These are phyloP conservation scores for Ceramica pisi DNA, from an alignment of 2,888 invertebrate species.

Conservation along the genomic window DNA sequence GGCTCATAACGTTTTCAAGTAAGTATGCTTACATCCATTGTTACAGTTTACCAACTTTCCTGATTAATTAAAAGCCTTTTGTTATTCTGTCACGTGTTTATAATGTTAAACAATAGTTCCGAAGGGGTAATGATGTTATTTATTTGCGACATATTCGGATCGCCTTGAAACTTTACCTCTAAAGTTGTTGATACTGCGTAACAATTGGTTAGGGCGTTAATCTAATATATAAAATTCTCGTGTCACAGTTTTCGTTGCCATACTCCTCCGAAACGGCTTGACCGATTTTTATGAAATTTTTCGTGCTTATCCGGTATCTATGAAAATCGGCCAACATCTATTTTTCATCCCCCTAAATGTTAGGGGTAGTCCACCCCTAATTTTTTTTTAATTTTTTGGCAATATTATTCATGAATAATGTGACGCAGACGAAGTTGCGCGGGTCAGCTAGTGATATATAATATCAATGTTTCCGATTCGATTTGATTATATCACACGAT, in stretches of 20 bases:
- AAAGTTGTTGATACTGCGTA: constrained; percentile 46
- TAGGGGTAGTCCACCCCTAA: no score
- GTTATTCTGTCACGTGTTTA: constrained; percentile 23
- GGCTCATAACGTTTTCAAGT: constrained; percentile 8
- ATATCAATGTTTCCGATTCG: constrained; percentile 41
- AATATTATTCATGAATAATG: no score
- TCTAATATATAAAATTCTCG: no score
- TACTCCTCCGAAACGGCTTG: no score
- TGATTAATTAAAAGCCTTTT: constrained; percentile 37
- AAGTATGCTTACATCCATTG: constrained; percentile 9
- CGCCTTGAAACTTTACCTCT: constrained; percentile 58
- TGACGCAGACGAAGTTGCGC: no score
- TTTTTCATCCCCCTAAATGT: no score
- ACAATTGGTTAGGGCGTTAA: constrained; percentile 36
- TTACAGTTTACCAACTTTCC: constrained; percentile 28
- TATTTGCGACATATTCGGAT: constrained; percentile 39
- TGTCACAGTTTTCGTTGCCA: no score
- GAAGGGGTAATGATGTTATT: constrained; percentile 25
- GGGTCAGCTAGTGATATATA: no score
- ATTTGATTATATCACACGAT: constrained; percentile 30
- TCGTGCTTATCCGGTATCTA: no score
- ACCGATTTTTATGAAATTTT: no score
- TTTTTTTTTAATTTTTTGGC: no score
- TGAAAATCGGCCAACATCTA: no score
- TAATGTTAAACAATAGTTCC: constrained; percentile 28